Evolutionary conservation across 1,140 invertebrate genomes (phyloP).

Genomic region (Zaprionus gabonicus): DNA sequence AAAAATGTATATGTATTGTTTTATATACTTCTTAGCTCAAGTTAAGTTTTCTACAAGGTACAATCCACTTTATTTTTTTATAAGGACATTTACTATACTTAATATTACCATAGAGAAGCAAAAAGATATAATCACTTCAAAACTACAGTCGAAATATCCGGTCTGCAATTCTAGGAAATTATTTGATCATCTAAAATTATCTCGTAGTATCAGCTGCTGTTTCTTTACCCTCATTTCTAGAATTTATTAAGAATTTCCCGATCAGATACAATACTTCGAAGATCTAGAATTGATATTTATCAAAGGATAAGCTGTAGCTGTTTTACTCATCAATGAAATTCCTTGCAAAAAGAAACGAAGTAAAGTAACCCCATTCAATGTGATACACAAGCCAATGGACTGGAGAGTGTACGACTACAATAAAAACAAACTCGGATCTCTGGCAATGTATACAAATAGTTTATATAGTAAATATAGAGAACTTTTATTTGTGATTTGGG

Average conservation of each 20-base stretch:
- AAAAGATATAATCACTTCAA: constrained; percentile 27
- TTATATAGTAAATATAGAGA: constrained; percentile 40
- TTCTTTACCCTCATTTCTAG: background rate
- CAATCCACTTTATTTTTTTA: no score
- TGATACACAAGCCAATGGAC: background rate
- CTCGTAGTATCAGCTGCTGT: background rate
- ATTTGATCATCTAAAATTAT: constrained; percentile 5
- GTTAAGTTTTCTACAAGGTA: no score
- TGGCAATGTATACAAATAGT: constrained; percentile 58
- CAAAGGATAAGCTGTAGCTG: constrained; percentile 43
- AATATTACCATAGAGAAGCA: background rate
- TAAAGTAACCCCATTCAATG: constrained; percentile 26
- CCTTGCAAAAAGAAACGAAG: constrained; percentile 11
- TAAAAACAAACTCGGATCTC: constrained; percentile 31
- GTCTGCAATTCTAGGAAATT: background rate
- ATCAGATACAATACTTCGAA: constrained; percentile 35
- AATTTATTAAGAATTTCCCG: constrained; percentile 9
- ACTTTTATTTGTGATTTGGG: constrained; percentile 58
- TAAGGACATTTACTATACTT: no score
- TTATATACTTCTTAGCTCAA: no score
- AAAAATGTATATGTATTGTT: no score
- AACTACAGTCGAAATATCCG: constrained; percentile 2
- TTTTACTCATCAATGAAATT: constrained; percentile 33
- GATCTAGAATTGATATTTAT: constrained; percentile 65
- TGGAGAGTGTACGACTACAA: constrained; percentile 27